phyloP scores from a whole-genome alignment of 2,888 invertebrate species.

The Drosophila neutralis region DNA sequence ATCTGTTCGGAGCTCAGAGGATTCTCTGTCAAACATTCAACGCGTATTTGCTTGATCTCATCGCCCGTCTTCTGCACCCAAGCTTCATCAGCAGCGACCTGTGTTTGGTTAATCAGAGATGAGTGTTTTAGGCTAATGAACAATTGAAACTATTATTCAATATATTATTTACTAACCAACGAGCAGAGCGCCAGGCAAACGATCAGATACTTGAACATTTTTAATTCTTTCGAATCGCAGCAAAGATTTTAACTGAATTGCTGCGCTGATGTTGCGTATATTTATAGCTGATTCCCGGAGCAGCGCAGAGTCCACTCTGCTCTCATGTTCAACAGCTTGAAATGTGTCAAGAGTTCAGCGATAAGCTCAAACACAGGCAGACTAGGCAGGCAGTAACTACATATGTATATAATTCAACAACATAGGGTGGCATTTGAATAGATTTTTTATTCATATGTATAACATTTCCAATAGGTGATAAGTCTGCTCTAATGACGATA shows the following conservation, averaged over 20 bases:
- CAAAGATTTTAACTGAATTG: slow-evolving; percentile 43
- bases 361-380: slow-evolving; percentile 39
- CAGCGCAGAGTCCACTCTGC: slow-evolving; percentile 13
- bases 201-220: slow-evolving; percentile 63
- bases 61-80: slow-evolving; percentile 77
- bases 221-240: slow-evolving; percentile 40
- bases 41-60: slow-evolving; percentile 76
- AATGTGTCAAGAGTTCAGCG: slow-evolving; percentile 61
- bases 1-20: slow-evolving; percentile 67
- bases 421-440: slow-evolving; percentile 13
- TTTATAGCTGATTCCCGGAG: slow-evolving; percentile 47
- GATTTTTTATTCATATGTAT: slow-evolving; percentile 6
- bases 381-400: slow-evolving; percentile 10
- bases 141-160: not conserved
- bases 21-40: slow-evolving; percentile 71
- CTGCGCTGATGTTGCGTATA: slow-evolving; percentile 25
- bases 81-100: slow-evolving; percentile 75
- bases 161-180: slow-evolving; percentile 53
- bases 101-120: not conserved
- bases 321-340: slow-evolving; percentile 20
- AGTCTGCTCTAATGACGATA: not conserved
- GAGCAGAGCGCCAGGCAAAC: slow-evolving; percentile 57
- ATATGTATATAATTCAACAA: slow-evolving; percentile 6
- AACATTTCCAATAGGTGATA: slow-evolving; percentile 23
- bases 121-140: not conserved